These are phyloP conservation scores for Pocillopora grandis DNA, from an alignment of 92 coral and sea anemone species.

Conservation along the genomic window DNA sequence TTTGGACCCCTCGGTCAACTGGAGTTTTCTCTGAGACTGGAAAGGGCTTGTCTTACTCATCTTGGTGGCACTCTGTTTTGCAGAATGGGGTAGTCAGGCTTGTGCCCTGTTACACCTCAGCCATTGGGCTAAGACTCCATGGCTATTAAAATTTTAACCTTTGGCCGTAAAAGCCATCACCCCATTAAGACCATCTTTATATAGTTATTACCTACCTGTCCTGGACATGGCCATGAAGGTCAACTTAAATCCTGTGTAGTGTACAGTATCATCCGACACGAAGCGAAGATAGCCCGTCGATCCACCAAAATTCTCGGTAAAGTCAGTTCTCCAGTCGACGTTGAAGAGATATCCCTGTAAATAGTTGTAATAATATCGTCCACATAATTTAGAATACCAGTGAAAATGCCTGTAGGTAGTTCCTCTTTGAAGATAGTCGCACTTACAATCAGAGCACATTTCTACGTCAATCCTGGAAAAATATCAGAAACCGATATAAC, in stretches of 20 bases:
- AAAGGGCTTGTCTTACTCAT: no score
- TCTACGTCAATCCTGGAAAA: slow-evolving; percentile 12
- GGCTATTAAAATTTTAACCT: no score
- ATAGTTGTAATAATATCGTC: not conserved
- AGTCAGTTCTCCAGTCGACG: not conserved
- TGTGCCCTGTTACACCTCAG: no score
- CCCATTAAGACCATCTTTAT: no score
- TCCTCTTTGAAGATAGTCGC: not conserved
- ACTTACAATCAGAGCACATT: not conserved
- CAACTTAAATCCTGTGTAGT: slow-evolving; percentile 17
- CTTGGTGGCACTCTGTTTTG: no score
- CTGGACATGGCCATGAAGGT: not conserved
- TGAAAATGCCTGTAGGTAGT: not conserved
- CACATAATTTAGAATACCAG: not conserved
- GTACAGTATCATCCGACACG: slow-evolving; percentile 13
- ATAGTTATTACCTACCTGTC: not conserved
- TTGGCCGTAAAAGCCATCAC: no score
- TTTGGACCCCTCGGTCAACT: no score
- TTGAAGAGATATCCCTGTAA: not conserved
- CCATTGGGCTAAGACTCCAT: no score
- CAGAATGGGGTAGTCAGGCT: no score
- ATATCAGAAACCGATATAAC: not conserved
- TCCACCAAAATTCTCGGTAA: no score
- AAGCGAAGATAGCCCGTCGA: not conserved
- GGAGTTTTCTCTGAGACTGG: no score